These are phyloP conservation scores for Cossypha dichroa DNA, from an alignment of 2,797 vertebrate genomes.

Conservation along the genomic window DNA sequence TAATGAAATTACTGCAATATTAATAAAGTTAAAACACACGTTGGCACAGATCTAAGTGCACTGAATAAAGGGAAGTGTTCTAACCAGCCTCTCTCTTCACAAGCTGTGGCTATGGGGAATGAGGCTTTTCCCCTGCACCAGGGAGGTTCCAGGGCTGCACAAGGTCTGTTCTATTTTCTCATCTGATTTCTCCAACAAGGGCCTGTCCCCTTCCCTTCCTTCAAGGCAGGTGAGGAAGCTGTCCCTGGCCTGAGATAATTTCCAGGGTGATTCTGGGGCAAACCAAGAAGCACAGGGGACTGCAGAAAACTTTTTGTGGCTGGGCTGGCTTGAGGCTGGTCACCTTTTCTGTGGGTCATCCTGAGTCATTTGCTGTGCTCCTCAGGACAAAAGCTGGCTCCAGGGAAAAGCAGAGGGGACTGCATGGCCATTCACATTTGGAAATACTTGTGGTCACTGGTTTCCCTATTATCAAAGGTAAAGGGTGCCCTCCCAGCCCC, in stretches of 20 bases:
- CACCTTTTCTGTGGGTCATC: not conserved
- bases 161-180: not conserved
- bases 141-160: not conserved
- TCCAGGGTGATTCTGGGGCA: not conserved
- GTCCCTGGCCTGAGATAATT: not conserved
- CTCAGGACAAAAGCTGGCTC: not conserved
- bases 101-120: not conserved
- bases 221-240: not conserved
- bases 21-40: conserved; percentile 30
- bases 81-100: not conserved
- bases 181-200: not conserved
- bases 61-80: not conserved
- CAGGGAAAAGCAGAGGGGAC: not conserved
- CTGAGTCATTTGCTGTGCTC: not conserved
- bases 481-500: not conserved
- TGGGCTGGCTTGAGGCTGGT: not conserved
- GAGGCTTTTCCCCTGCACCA: not conserved
- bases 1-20: conserved; percentile 34
- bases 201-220: not conserved
- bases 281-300: not conserved
- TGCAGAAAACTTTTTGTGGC: not conserved
- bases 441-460: not conserved
- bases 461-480: not conserved
- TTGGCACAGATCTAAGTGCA: not conserved
- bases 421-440: not conserved